Evolutionary conservation across 2,113 vertebrate genomes (phyloP).

Genomic region (Alexandromys fortis): DNA sequence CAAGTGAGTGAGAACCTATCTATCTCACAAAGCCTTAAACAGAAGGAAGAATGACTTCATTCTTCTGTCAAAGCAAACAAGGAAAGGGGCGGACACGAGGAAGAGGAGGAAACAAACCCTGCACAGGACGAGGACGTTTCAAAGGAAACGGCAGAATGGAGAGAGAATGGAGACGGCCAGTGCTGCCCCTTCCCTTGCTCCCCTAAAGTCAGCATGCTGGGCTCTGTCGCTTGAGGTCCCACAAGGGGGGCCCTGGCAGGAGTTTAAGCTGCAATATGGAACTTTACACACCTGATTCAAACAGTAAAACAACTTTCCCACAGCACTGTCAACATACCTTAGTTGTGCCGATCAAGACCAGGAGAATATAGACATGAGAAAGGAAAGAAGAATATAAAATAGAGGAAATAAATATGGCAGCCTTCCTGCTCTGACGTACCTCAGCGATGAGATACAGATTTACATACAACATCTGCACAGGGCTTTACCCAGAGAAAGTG

Average conservation of each 20-base stretch:
- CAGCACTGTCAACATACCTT: neutral
- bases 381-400: constrained; percentile 12
- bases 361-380: neutral
- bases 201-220: neutral
- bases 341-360: neutral
- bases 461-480: neutral
- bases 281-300: neutral
- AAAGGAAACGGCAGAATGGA: neutral
- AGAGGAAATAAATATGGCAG: neutral
- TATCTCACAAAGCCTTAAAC: neutral
- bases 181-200: neutral
- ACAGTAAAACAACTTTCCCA: neutral
- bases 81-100: neutral
- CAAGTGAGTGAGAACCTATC: neutral
- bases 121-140: neutral
- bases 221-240: too few species aligned
- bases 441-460: neutral
- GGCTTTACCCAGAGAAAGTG: neutral
- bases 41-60: neutral
- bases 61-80: neutral
- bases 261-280: neutral
- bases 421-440: neutral
- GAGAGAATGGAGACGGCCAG: neutral
- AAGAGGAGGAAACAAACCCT: neutral
- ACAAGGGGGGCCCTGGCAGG: neutral